These are phyloP conservation scores for Triops cancriformis DNA, from an alignment of 1,140 invertebrate species.

Conservation along the genomic window DNA sequence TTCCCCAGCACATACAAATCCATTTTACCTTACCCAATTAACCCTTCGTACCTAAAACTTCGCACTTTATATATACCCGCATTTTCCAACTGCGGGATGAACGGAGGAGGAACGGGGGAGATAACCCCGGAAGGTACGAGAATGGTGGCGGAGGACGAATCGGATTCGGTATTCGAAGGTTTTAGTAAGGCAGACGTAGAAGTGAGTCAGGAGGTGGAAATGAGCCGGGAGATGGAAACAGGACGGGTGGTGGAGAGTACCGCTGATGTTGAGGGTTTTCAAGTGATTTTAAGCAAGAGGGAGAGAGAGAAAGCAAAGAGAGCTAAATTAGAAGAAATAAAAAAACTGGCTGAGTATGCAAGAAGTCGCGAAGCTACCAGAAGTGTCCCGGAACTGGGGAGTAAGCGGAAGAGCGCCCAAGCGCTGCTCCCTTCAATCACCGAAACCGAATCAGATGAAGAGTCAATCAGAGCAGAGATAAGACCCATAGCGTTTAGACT, in stretches of 20 bases:
- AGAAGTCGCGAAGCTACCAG: not conserved
- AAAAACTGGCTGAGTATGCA: not conserved
- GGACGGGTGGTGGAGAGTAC: not conserved
- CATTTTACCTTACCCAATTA: no score
- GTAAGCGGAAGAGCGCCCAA: not conserved
- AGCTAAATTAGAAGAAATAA: not conserved
- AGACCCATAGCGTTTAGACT: no score
- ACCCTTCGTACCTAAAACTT: no score
- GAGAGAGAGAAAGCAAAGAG: not conserved
- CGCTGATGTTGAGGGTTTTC: not conserved
- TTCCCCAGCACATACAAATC: no score
- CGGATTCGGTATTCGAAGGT: not conserved
- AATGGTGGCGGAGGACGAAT: not conserved
- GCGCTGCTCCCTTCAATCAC: no score
- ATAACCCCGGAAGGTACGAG: not conserved
- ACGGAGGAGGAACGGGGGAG: not conserved
- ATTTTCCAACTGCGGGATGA: no score
- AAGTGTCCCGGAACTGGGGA: not conserved
- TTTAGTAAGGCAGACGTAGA: no score
- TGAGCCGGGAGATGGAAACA: not conserved
- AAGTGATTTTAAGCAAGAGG: not conserved
- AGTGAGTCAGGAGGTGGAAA: not conserved
- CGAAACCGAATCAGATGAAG: not conserved
- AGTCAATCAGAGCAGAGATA: not conserved
- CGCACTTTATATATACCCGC: no score